Conservation (phyloP, 2,888 invertebrate species). For the Phyllotreta cruciferae region DNA sequence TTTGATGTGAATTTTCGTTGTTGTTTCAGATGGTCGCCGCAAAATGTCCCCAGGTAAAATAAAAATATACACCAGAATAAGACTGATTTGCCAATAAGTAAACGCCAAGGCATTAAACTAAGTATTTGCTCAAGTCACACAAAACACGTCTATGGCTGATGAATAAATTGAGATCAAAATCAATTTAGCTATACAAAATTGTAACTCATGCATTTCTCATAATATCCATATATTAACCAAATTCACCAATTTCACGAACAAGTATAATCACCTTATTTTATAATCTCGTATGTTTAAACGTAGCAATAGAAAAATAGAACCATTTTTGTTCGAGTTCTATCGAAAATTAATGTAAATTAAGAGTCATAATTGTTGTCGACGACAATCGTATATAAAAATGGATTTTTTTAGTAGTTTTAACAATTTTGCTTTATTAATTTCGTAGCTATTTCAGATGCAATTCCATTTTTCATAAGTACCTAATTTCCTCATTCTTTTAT, state of each 20-base stretch:
- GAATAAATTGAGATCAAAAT: constrained; percentile 33
- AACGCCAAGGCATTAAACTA: constrained; percentile 48
- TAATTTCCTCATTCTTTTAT: too few species aligned
- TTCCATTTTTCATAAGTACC: too few species aligned
- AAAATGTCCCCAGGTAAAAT: constrained; percentile 27
- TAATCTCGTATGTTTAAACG: constrained; percentile 16
- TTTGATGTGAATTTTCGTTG: constrained; percentile 1
- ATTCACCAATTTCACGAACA: constrained; percentile 13
- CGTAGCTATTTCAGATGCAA: too few species aligned
- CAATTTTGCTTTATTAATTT: too few species aligned
- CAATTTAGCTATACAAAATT: constrained; percentile 12
- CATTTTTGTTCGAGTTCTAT: constrained; percentile 2
- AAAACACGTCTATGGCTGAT: constrained; percentile 41
- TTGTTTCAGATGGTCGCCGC: constrained; percentile 44
- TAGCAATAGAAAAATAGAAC: constrained; percentile 13
- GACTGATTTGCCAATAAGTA: constrained; percentile 52
- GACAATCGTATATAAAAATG: too few species aligned
- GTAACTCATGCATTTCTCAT: not conserved
- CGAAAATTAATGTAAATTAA: not conserved
- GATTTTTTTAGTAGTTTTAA: too few species aligned
- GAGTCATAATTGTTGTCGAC: not conserved
- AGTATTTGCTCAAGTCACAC: constrained; percentile 50
- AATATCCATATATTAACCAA: constrained; percentile 3
- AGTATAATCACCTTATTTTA: constrained; percentile 18
- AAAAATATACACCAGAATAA: constrained; percentile 45